Percentiles rank a stretch among this genome's conserved stretches.
These are phyloP conservation scores for Aulostomus chinensis DNA, from an alignment of 2,797 vertebrate species.

Conservation along the genomic window DNA sequence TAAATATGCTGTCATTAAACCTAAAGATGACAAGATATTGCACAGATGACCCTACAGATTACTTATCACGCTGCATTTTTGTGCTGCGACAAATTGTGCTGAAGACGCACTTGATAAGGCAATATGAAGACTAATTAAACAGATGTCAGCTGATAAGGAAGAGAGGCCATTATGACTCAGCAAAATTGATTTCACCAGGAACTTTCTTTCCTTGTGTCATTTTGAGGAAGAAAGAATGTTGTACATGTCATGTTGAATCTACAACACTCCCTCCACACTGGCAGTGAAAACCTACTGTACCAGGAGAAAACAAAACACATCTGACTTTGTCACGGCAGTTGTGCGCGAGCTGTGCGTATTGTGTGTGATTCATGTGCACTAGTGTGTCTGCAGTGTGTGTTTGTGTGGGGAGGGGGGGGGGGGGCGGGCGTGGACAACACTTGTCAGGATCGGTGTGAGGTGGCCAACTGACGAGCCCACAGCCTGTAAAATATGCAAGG, in stretches of 20 bases:
- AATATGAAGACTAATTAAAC: conserved; percentile 33
- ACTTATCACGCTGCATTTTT: too few species aligned
- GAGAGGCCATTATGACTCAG: conserved; percentile 17
- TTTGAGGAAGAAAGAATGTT: conserved; percentile 6
- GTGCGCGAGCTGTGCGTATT: not conserved
- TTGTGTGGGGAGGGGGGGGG: conserved; percentile 1
- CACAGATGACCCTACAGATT: conserved; percentile 2
- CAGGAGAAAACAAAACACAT: not conserved
- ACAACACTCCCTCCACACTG: not conserved
- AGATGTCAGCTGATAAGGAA: conserved; percentile 32
- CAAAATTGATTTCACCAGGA: conserved; percentile 38
- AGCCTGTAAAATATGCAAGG: conserved; percentile 29
- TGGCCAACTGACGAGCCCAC: conserved; percentile 2
- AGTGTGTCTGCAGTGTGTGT: too few species aligned
- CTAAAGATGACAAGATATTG: not conserved
- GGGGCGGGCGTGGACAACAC: conserved; percentile 19
- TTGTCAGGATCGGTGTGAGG: conserved; percentile 21
- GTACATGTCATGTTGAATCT: conserved; percentile 5
- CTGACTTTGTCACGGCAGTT: not conserved
- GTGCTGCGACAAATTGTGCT: conserved; percentile 9
- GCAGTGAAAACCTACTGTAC: not conserved
- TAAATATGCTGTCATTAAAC: not conserved
- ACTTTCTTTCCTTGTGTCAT: conserved; percentile 3
- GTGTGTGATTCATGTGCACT: not conserved
- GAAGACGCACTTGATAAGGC: conserved; percentile 20